Evolutionary conservation across 2,113 vertebrate genomes (phyloP), one percentile per base, ranked within the genome.

Genomic region (Hippoglossus stenolepis): DNA sequence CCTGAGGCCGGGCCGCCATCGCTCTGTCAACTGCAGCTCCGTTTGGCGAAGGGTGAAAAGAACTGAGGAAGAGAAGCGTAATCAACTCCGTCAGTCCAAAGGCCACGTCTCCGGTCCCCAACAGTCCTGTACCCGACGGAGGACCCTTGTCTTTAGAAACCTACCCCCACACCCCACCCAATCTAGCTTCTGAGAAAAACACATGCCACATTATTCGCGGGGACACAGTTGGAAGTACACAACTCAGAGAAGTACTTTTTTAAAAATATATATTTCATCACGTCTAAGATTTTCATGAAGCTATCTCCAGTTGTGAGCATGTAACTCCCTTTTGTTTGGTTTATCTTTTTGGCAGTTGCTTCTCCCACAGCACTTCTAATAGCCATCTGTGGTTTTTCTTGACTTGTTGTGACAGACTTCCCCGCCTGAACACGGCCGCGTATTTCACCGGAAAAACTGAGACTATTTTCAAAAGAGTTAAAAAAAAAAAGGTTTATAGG

Each of bases 11-110:
- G 61, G 31, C 31, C 2, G 56, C 69, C 73, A 84, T 83, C 90
- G 87, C 83, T 87, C 68, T 83, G 83, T 87, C 77, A 84, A 85
- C 80, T 51, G 72, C 70, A 69, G 69, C 82, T 78, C 73, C 31
- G 65, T 79, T 90, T 88, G 88, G 81, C 77, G 28, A 78, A 60
- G 61, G 69, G 68, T 89, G 76, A 85, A 87, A 85, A 76, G 65
- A 70, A 77, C 75, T 12, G 43, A 77, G 74, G 40, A 72, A 81
- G 80, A 70, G 73, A 82, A 83, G 73, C 43, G 38, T 62, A 85
- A 87, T 80, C 69, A 77, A 83, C 71, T 81, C 58, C 51, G 54
- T 79, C 82, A 70, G 72, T 81, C 84, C 77, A 84, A 85, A 85
- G 85, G 74, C 78, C 81, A 79, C 84, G 79, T 86, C 73, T 83